Evolutionary conservation across 2,113 vertebrate genomes (phyloP).

Genomic region (Hylia prasina): DNA sequence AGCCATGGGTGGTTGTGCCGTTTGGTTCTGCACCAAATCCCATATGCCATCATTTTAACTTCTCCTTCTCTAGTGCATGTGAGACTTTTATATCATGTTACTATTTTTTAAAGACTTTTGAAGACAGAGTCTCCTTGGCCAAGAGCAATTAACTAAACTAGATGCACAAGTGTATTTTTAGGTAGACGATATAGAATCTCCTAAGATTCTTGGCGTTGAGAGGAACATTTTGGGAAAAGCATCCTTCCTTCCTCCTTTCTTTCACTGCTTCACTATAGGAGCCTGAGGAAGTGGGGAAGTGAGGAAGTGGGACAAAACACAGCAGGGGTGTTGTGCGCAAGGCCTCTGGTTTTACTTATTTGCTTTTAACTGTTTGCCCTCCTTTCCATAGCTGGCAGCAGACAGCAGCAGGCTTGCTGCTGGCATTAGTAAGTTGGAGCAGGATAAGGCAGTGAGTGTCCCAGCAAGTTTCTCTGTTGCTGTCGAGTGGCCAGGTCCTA

Average conservation of each 20-base stretch:
- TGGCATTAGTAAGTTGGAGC: background rate
- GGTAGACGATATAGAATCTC: background rate
- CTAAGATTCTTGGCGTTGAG: background rate
- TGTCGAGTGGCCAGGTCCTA: fast-evolving
- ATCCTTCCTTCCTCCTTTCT: background rate
- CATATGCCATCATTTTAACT: background rate
- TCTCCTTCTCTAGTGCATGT: background rate
- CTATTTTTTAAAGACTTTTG: background rate
- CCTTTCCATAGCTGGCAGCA: background rate
- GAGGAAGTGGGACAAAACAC: background rate
- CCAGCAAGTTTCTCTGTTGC: background rate
- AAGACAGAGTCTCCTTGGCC: background rate
- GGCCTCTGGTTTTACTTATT: background rate
- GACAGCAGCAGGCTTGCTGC: background rate
- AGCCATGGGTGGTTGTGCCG: background rate
- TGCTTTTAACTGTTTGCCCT: background rate
- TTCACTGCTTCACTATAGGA: background rate
- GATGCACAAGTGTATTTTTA: background rate
- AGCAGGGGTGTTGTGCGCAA: background rate
- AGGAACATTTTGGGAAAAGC: background rate
- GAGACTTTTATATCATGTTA: background rate
- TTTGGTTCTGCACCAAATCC: background rate
- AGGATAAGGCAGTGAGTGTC: background rate
- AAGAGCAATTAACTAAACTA: background rate
- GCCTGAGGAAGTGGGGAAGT: background rate